Evolutionary conservation across 2,797 vertebrate genomes (phyloP), one percentile per base, ranked within the genome.

Genomic region (Acipenser transmontanus): DNA sequence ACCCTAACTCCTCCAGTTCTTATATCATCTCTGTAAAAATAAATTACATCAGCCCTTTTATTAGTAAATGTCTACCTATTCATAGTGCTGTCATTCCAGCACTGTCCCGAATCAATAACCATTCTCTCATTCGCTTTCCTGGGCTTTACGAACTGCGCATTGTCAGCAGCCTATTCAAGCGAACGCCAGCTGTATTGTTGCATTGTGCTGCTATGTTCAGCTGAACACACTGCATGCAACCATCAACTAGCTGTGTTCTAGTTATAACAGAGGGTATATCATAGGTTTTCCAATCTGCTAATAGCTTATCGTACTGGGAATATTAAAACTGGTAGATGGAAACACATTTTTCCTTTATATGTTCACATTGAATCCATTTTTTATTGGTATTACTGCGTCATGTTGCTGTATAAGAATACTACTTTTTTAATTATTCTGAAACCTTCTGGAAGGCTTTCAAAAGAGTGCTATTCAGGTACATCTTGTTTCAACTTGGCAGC

Each of bases 81-180:
- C 77, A 84, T 73, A 66, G 62, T 66, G 76, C 72, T 66, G 72
- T 78, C 74, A 73, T 82, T 81, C 85, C 74, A 79, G 80, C 71
- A 83, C 59, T 78, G 77, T 80, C 79, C 71, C 59, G 72, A 74
- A 66, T 83, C 76, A 88, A 86, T 90, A 88, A 86, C 84, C 82
- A 76, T 77, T 85, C 81, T 89, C 83, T 80, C 75, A 71, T 71
- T 60, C 71, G 70, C 70, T 77, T 82, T 82, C 80, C 82, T 84
- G 80, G 84, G 85, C 84, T 93, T 83, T 88, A 83, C 79, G 89
- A 91, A 89, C 80, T 92, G 90, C 90, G 94, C 92, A 92, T 81
- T 77, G 80, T 82, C 79, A 87, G 80, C 73, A 81, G 81, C 66
- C 79, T 77, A 80, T 77, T 78, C 81, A 81, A 80, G 77, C 76